These are phyloP conservation scores for Conus canariensis DNA, from an alignment of 2,888 invertebrate genomes.

Conservation along the genomic window DNA sequence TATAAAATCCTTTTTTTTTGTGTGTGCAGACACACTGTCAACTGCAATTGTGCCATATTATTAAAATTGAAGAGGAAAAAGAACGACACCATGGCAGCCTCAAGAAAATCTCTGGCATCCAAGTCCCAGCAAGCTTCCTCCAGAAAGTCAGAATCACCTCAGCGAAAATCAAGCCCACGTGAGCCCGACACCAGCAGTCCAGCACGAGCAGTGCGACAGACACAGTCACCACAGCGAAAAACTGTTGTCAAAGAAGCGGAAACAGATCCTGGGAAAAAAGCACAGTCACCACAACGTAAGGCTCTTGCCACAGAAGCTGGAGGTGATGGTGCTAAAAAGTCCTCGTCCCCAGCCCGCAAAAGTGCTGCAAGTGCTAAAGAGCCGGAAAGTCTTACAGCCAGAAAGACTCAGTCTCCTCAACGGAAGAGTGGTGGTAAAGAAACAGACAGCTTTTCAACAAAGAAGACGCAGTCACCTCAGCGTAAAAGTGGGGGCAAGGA, in stretches of 20 bases:
- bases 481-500: constrained; percentile 22
- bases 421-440: background rate
- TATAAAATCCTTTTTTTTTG: background rate
- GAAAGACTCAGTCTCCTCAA: constrained; percentile 26
- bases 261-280: constrained; percentile 46
- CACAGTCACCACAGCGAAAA: constrained; percentile 30
- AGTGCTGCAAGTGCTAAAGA: constrained; percentile 1
- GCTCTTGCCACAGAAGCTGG: constrained; percentile 32
- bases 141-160: constrained; percentile 56
- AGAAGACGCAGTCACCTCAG: constrained; percentile 22
- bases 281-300: constrained; percentile 51
- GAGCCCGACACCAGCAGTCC: constrained; percentile 49
- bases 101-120: constrained; percentile 61
- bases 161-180: constrained; percentile 50
- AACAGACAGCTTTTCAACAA: background rate
- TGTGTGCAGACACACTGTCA: background rate
- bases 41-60: background rate
- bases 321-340: constrained; percentile 22
- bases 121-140: constrained; percentile 61
- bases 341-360: background rate
- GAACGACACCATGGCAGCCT: constrained; percentile 46
- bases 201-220: constrained; percentile 46
- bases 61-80: background rate
- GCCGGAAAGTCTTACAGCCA: background rate
- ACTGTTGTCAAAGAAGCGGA: background rate